Conservation (phyloP, 1,140 invertebrate genomes). For the Dinoponera quadriceps region DNA sequence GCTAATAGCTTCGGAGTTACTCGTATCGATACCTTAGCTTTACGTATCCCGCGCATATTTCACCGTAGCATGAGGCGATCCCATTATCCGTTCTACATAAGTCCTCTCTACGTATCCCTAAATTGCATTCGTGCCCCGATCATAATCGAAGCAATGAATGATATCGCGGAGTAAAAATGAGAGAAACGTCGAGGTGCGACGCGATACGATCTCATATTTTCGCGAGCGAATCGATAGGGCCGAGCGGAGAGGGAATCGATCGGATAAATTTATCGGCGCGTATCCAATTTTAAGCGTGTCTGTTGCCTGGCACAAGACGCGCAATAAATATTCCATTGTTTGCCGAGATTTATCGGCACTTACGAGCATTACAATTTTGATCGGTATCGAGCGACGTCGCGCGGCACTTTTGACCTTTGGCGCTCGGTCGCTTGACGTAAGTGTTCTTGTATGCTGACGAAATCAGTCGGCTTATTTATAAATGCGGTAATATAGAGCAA, state of each 20-base stretch:
- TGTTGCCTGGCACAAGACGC: neutral
- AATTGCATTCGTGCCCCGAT: slow-evolving; percentile 5
- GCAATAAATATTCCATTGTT: slow-evolving; percentile 27
- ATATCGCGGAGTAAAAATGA: neutral
- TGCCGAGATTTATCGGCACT: slow-evolving; percentile 19
- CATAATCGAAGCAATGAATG: slow-evolving; percentile 6
- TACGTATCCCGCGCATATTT: slow-evolving; percentile 17
- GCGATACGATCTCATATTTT: neutral
- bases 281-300: slow-evolving; percentile 33
- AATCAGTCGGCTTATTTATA: slow-evolving; percentile 56
- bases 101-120: neutral
- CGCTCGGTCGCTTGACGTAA: slow-evolving; percentile 47
- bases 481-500: slow-evolving; percentile 53
- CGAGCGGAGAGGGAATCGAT: neutral
- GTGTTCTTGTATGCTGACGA: slow-evolving; percentile 27
- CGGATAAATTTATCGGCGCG: slow-evolving; percentile 6
- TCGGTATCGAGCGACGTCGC: slow-evolving; percentile 3
- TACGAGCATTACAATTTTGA: slow-evolving; percentile 34
- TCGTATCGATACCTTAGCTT: neutral
- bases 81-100: slow-evolving; percentile 2
- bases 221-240: slow-evolving; percentile 1
- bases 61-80: neutral
- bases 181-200: slow-evolving; percentile 13
- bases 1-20: neutral
- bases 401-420: slow-evolving; percentile 48